Evolutionary conservation across 2,113 vertebrate genomes (phyloP), one percentile per base, ranked within the genome.

Genomic region (Peromyscus leucopus): DNA sequence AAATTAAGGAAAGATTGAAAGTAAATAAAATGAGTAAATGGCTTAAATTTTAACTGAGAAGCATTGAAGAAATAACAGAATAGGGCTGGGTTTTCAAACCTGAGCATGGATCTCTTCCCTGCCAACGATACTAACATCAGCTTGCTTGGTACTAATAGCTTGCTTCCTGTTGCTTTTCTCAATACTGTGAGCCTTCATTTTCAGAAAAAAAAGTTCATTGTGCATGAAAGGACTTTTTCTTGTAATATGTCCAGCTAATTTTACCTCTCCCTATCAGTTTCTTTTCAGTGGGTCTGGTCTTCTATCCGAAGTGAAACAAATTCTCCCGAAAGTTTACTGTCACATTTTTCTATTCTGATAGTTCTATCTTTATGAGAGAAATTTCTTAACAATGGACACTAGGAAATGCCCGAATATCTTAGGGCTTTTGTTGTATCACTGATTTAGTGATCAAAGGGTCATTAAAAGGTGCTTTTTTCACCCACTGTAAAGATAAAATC

Each of bases 401-500:
- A 36, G 21, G 5, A 51, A 84, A 75, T 76, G 69, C 6, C 46
- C 71, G 16, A 33, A 55, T 17, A 8, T 88, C 67, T 55, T 36
- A 89, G 22, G 42, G 1, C 31, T 59, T 86, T 94, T 59, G 59
- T 80, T 67, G 8, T 39, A 72, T 36, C 39, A 78, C 48, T 89
- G 93, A 55, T 76, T 93, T 89, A 79, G 82, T 93, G 21, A 89
- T 67, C 36, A 87, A 79, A 89, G 93, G 51, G 82, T 83, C 13
- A 5, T 69, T 86, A 26, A 17, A 28, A 76, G 16, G 13, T 39
- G 63, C 71, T 83, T 91, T 91, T 19, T 26, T 88, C 72, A 5
- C 31, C 31, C 33, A 85, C 85, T 95, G 72, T 26, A 26, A 63
- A 21, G 89, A 82, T 24, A 91, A 95, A 74, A 36, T 15, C 55